Evolutionary conservation across 2,888 invertebrate genomes (phyloP).

Genomic region (Dynastes grantii): DNA sequence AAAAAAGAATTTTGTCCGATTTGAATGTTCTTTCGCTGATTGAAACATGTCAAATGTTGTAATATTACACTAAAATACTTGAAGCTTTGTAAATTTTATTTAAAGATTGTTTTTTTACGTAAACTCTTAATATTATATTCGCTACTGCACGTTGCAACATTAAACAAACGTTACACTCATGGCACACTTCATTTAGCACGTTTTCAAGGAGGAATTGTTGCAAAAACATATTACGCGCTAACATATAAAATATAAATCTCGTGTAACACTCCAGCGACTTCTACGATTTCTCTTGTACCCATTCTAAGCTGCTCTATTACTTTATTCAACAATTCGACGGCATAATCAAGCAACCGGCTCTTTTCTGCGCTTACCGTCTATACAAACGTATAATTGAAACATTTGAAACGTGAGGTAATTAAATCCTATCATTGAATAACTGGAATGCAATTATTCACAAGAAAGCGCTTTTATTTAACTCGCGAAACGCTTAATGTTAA

Average conservation of each 20-base stretch:
- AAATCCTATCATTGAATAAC: slow-evolving; percentile 66
- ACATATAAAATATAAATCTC: neutral
- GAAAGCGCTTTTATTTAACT: slow-evolving; percentile 48
- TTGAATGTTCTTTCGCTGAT: too few relatives aligned
- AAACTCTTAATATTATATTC: neutral
- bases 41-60: too few relatives aligned
- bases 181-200: neutral
- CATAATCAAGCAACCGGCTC: neutral
- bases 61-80: too few relatives aligned
- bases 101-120: neutral
- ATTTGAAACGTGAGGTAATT: slow-evolving; percentile 58
- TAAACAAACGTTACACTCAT: neutral
- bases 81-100: too few relatives aligned
- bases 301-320: slow-evolving; percentile 12
- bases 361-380: neutral
- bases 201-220: neutral
- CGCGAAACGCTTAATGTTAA: slow-evolving; percentile 45
- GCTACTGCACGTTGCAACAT: too few relatives aligned
- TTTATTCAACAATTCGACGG: neutral
- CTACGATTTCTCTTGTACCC: neutral
- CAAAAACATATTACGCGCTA: neutral
- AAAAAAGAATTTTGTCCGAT: too few relatives aligned
- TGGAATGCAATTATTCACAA: slow-evolving; percentile 59
- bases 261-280: slow-evolving; percentile 6
- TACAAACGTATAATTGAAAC: slow-evolving; percentile 37